Evolutionary conservation across 2,888 invertebrate species (phyloP), one percentile per base, ranked within the genome.

Genomic region (Apamea monoglypha): DNA sequence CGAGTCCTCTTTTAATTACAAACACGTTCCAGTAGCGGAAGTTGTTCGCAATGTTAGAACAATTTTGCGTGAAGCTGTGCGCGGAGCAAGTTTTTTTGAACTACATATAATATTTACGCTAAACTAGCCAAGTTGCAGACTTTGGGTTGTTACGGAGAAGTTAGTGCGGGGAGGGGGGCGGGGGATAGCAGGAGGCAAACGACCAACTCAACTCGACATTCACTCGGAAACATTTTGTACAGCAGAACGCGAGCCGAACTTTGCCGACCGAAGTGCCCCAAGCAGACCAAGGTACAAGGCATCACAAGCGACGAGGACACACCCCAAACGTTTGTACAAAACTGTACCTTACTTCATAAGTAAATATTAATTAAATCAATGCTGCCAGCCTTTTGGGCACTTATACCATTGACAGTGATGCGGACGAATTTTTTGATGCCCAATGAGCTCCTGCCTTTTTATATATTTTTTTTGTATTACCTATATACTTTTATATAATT

Each of bases 51-150:
- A 36, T 56, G 47, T 40, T 21, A 18, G 16, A 66, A 74, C 29
- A 67, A n/a, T 29, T 69, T 81, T 50, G 14, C 32, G 61, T 44
- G 56, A 71, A 59, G 64, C 56, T 63, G 67, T 32, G 47, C 32
- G 21, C n/a, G 18, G 56, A 29, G n/a, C 14, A 53, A 83, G 59
- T 59, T 80, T 69, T 70, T 69, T 32, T 70, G 50, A 76, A 64
- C 16, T 66, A 66, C 50, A 36, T 61, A 14, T 74, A 68, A 72
- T 81, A 81, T 76, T 84, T 81, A 84, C 76, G 76, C 64, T 32
- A 71, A 84, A 84, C 76, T 84, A 72, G 73, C 64, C 70, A 84
- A 84, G 67, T 70, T 75, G 44, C 50, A 76, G 44, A 84, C 71
- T 76, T 84, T 64, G 32, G 67, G 71, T 72, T 61, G 74, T 74